phyloP scores from a whole-genome alignment of 2,113 vertebrate genomes.

The Vulpes ferrilata region DNA sequence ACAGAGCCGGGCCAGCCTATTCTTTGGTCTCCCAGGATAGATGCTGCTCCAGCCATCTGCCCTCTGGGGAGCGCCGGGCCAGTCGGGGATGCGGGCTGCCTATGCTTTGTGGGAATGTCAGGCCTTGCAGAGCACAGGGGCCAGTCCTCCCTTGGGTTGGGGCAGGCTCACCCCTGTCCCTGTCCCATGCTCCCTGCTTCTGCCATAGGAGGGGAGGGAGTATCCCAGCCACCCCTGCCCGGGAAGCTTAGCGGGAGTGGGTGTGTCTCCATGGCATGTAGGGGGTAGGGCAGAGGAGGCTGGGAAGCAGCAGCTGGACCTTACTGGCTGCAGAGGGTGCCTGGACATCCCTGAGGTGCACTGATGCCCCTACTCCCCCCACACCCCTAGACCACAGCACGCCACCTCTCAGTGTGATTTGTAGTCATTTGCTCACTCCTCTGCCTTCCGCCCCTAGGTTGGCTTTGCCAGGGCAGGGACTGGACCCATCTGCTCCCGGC shows the following conservation, averaged over 20 bases:
- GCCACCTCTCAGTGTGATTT: rapidly evolving
- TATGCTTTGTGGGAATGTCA: rapidly evolving
- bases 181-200: neutral
- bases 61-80: neutral
- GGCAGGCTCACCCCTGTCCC: too few species aligned
- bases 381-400: rapidly evolving
- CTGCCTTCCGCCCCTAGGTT: rapidly evolving
- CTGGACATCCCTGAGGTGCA: neutral
- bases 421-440: rapidly evolving
- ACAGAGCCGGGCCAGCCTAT: neutral
- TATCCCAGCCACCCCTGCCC: neutral
- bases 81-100: neutral
- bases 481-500: neutral
- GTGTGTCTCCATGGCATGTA: rapidly evolving
- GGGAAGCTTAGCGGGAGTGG: neutral
- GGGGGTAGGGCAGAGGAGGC: rapidly evolving
- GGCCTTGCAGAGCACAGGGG: neutral
- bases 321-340: neutral
- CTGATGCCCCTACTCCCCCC: too few species aligned
- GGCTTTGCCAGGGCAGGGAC: neutral
- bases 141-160: too few species aligned
- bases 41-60: too few species aligned
- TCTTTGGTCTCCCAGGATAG: neutral
- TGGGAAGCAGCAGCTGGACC: rapidly evolving
- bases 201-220: neutral